Evolutionary conservation across 2,888 invertebrate species (phyloP).

Genomic region (Cerastis rubricosa): DNA sequence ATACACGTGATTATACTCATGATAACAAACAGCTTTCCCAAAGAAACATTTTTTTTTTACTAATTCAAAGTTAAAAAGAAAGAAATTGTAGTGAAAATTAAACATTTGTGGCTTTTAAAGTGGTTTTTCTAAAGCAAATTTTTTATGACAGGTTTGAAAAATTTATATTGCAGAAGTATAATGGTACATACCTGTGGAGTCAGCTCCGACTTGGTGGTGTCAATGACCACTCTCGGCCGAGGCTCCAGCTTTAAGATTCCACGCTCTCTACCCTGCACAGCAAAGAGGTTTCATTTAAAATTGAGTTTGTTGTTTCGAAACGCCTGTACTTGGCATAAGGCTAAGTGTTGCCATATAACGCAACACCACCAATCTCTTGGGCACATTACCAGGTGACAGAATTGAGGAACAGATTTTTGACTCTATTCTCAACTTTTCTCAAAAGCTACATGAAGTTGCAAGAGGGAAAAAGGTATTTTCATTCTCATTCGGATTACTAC

Average conservation of each 20-base stretch:
- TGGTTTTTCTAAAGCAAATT: neutral
- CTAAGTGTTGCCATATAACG: no score
- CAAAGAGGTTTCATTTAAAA: neutral
- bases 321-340: no score
- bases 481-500: no score
- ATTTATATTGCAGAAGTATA: neutral
- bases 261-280: conserved; percentile 80
- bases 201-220: conserved; percentile 78
- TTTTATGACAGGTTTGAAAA: neutral
- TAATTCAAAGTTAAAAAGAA: neutral
- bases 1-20: no score
- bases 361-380: no score
- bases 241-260: conserved; percentile 86
- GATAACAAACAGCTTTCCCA: no score
- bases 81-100: no score
- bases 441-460: neutral
- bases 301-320: neutral
- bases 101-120: neutral
- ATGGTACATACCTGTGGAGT: conserved; percentile 82
- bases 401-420: no score
- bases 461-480: neutral
- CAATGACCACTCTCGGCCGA: conserved; percentile 76
- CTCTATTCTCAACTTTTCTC: no score
- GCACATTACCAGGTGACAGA: no score
- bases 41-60: no score